Evolutionary conservation across 2,888 invertebrate genomes (phyloP).

Genomic region (Allacma fusca): DNA sequence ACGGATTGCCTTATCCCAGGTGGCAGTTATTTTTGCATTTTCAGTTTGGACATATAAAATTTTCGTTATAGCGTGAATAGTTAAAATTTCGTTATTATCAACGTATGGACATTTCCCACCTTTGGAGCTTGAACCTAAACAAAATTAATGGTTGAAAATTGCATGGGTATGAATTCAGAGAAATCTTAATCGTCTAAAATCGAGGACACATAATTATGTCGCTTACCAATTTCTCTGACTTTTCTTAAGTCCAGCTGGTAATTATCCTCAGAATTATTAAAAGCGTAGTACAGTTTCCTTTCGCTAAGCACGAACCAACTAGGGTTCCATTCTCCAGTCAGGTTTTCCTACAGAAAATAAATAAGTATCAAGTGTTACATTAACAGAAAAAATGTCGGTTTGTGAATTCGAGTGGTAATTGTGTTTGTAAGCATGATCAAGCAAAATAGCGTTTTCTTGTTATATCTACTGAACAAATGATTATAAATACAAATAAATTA

Average conservation of each 20-base stretch:
- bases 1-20: conserved; percentile 80
- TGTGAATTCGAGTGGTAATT: too few relatives aligned
- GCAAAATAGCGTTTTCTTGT: too few relatives aligned
- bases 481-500: too few relatives aligned
- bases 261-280: conserved; percentile 64
- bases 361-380: background rate
- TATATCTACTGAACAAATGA: too few relatives aligned
- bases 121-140: conserved; percentile 37
- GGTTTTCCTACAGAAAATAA: conserved; percentile 49
- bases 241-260: conserved; percentile 79
- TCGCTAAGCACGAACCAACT: conserved; percentile 81
- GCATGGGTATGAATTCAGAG: too few relatives aligned
- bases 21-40: conserved; percentile 74
- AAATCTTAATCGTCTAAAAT: too few relatives aligned
- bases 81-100: conserved; percentile 56
- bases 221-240: conserved; percentile 78
- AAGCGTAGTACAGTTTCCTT: conserved; percentile 71
- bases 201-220: background rate
- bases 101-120: conserved; percentile 54
- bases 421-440: too few relatives aligned
- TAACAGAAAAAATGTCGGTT: background rate
- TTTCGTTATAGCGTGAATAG: conserved; percentile 61
- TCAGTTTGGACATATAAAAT: conserved; percentile 78
- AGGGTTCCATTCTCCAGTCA: conserved; percentile 71
- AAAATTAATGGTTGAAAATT: conserved; percentile 18